These are phyloP conservation scores for Acipenser transmontanus DNA, from an alignment of 2,797 vertebrate genomes.

Conservation along the genomic window DNA sequence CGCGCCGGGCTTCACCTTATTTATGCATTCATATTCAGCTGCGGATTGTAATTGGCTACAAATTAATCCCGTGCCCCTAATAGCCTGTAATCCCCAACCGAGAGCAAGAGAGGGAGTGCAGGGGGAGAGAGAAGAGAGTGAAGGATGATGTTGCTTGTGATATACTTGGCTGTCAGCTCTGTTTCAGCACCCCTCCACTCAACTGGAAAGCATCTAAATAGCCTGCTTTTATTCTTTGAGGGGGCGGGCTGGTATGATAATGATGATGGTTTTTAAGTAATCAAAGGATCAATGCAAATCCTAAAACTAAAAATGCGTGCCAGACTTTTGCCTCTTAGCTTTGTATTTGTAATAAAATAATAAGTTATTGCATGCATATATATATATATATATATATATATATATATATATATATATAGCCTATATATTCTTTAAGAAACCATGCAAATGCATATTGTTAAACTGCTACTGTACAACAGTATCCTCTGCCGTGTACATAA, in stretches of 20 bases:
- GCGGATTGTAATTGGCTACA: slow-evolving; percentile 76
- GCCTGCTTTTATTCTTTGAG: slow-evolving; percentile 51
- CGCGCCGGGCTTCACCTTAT: slow-evolving; percentile 48
- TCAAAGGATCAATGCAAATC: slow-evolving; percentile 39
- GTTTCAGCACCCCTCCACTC: slow-evolving; percentile 56
- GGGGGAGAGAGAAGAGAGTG: slow-evolving; percentile 17
- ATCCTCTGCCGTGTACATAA: too few species aligned
- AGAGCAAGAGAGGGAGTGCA: slow-evolving; percentile 29
- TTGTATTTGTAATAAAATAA: too few species aligned
- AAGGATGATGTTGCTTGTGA: slow-evolving; percentile 47
- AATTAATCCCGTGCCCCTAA: slow-evolving; percentile 78
- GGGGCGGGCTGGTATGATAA: slow-evolving; percentile 43
- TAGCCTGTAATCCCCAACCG: slow-evolving; percentile 66
- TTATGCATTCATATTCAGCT: slow-evolving; percentile 72
- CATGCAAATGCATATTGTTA: too few species aligned
- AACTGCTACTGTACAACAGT: too few species aligned
- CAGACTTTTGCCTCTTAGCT: too few species aligned
- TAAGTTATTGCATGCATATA: too few species aligned
- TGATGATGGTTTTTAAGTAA: slow-evolving; percentile 55
- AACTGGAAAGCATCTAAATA: slow-evolving; percentile 70
- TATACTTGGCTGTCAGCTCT: slow-evolving; percentile 59
- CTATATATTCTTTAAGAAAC: too few species aligned
- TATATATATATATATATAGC: too few species aligned
- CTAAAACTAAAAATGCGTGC: too few species aligned
- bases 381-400: too few species aligned